phyloP scores from a whole-genome alignment of 2,888 invertebrate species.

The Patella depressa region DNA sequence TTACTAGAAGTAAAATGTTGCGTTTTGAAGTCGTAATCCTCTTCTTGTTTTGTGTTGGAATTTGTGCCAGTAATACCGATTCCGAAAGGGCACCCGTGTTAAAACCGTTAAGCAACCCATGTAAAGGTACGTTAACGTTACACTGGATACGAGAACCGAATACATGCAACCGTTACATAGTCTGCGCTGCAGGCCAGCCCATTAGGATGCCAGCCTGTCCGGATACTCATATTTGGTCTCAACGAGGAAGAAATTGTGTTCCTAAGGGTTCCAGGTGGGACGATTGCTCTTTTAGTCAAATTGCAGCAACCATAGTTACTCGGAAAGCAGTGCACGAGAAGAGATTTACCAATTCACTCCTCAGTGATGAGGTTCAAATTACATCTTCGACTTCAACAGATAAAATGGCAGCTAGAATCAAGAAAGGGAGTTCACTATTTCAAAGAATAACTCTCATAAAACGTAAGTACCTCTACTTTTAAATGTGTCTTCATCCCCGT shows the following conservation, averaged over 20 bases:
- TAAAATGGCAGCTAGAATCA: too few species aligned
- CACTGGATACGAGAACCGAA: constrained; percentile 35
- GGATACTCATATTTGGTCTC: constrained; percentile 30
- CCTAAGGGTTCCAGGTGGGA: constrained; percentile 26
- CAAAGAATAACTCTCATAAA: too few species aligned
- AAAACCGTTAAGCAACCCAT: neutral
- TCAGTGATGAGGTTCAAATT: too few species aligned
- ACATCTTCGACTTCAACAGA: too few species aligned
- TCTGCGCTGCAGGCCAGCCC: constrained; percentile 33
- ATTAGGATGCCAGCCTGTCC: constrained; percentile 36
- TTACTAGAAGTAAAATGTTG: neutral
- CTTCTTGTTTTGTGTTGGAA: neutral
- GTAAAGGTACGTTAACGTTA: neutral
- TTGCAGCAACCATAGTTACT: neutral
- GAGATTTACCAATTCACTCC: neutral
- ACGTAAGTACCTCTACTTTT: too few species aligned
- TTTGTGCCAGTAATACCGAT: neutral
- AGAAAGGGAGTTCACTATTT: too few species aligned
- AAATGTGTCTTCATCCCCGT: too few species aligned
- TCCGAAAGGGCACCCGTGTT: neutral
- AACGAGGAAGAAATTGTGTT: constrained; percentile 31
- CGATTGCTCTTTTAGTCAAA: constrained; percentile 21
- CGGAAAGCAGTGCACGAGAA: neutral
- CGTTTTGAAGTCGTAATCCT: neutral
- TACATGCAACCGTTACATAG: constrained; percentile 31